A percentile compares a stretch with the other conserved stretches of the same genome.
Conservation (phyloP, 1,140 invertebrate genomes). For the Orussus abietinus region DNA sequence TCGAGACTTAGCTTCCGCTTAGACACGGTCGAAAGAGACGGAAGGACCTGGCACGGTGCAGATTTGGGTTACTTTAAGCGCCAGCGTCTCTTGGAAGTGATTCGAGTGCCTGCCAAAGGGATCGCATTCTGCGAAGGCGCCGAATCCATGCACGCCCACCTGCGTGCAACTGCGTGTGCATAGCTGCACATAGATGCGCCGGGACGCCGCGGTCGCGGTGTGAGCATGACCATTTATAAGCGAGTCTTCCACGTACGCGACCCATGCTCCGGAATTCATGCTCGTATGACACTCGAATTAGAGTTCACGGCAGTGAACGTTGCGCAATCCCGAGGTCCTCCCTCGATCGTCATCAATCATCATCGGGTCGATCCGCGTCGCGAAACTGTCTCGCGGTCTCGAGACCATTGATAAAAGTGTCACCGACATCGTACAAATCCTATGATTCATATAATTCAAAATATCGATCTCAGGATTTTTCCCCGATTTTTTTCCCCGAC, state of each 20-base stretch:
- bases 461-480: too few species aligned
- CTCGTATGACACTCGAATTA: slow-evolving; percentile 18
- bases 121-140: slow-evolving; percentile 38
- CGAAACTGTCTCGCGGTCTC: too few species aligned
- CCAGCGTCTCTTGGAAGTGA: slow-evolving; percentile 37
- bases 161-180: too few species aligned
- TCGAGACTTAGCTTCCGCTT: too few species aligned
- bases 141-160: slow-evolving; percentile 28
- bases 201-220: slow-evolving; percentile 10
- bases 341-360: too few species aligned
- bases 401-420: too few species aligned
- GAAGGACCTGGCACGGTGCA: slow-evolving; percentile 26
- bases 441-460: too few species aligned
- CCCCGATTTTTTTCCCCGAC: too few species aligned
- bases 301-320: slow-evolving; percentile 14
- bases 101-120: slow-evolving; percentile 30
- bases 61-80: slow-evolving; percentile 32
- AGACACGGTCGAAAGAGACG: slow-evolving; percentile 6
- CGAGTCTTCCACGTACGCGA: slow-evolving; percentile 8
- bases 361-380: too few species aligned
- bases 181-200: too few species aligned
- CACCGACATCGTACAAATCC: too few species aligned
- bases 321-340: slow-evolving; percentile 10
- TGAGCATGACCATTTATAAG: slow-evolving; percentile 6
- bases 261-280: slow-evolving; percentile 19